Evolutionary conservation across 2,888 invertebrate genomes (phyloP).

Genomic region (Monopis laevigella): DNA sequence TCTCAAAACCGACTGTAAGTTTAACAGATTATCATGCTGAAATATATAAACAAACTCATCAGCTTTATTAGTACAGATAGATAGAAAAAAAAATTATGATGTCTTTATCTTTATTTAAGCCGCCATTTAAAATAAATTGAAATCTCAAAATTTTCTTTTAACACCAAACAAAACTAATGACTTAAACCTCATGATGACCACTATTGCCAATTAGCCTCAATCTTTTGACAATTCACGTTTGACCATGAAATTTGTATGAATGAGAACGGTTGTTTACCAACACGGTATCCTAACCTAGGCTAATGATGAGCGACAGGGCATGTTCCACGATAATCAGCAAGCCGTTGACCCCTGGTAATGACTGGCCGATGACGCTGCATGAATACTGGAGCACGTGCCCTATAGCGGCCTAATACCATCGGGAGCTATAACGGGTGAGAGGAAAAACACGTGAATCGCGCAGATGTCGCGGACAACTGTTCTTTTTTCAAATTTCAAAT

Average conservation of each 20-base stretch:
- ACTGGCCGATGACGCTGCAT: conserved; percentile 64
- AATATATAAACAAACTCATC: too few species aligned
- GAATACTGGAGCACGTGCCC: conserved; percentile 44
- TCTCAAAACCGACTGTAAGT: too few species aligned
- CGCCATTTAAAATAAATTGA: too few species aligned
- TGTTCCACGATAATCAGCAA: conserved; percentile 57
- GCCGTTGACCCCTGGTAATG: conserved; percentile 61
- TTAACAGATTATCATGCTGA: too few species aligned
- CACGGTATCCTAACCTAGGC: conserved; percentile 60
- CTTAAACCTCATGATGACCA: too few species aligned
- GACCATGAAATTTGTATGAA: conserved; percentile 12
- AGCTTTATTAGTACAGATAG: too few species aligned
- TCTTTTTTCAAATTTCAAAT: too few species aligned
- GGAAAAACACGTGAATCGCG: background rate
- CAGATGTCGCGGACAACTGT: conserved; percentile 10
- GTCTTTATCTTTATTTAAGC: too few species aligned
- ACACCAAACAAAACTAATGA: too few species aligned
- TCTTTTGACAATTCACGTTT: conserved; percentile 5
- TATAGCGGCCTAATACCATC: conserved; percentile 21
- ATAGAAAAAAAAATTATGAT: too few species aligned
- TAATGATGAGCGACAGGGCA: conserved; percentile 65
- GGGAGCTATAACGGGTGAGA: conserved; percentile 9
- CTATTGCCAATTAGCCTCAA: conserved; percentile 4
- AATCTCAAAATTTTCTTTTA: too few species aligned
- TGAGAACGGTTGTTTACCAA: conserved; percentile 62